Evolutionary conservation across 2,797 vertebrate species (phyloP).

Genomic region (Anas capensis): DNA sequence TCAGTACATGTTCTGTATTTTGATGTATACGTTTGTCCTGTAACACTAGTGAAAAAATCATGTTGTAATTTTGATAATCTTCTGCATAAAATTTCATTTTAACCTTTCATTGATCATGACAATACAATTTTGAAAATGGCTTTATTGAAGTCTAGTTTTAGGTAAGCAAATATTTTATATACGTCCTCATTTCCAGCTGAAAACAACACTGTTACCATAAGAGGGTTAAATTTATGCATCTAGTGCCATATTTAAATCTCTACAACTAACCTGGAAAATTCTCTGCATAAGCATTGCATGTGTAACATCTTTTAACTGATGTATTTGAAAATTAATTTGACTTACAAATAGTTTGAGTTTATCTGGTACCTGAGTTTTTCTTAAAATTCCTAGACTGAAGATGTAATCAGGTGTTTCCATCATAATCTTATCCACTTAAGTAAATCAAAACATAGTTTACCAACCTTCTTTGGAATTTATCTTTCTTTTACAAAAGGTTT

Average conservation of each 20-base stretch:
- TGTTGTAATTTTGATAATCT: background rate
- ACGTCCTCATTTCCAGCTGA: background rate
- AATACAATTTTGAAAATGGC: background rate
- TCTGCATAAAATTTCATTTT: background rate
- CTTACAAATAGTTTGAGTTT: background rate
- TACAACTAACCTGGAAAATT: background rate
- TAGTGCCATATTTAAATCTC: background rate
- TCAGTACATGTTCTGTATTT: background rate
- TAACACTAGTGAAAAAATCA: background rate
- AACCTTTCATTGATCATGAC: background rate
- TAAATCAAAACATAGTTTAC: background rate
- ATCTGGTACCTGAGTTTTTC: background rate
- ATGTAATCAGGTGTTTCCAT: background rate
- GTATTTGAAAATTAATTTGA: slow-evolving; percentile 18
- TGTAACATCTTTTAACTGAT: background rate
- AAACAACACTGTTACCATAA: rapidly evolving
- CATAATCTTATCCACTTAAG: background rate
- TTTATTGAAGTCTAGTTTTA: background rate
- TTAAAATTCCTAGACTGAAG: slow-evolving; percentile 4
- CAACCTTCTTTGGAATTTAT: background rate
- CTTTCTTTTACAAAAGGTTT: background rate
- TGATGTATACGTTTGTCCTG: background rate
- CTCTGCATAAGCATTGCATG: background rate
- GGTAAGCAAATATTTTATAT: background rate
- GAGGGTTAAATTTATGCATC: background rate